phyloP scores from a whole-genome alignment of 1,140 invertebrate genomes.

The Hydropsyche tenuis region DNA sequence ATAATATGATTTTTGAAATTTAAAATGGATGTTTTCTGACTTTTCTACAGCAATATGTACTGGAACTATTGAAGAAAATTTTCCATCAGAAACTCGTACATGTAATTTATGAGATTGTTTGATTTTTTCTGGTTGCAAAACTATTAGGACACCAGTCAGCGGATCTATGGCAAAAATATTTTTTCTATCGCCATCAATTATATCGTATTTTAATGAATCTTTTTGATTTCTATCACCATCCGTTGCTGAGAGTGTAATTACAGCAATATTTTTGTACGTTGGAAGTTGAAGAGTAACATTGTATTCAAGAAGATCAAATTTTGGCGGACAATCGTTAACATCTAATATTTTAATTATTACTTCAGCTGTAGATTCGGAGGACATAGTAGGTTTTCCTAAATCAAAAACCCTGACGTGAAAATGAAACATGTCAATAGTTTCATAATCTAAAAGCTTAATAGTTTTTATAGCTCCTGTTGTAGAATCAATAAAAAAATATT shows the following conservation, averaged over 20 bases:
- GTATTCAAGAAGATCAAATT: conserved; percentile 71
- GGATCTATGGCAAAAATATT: conserved; percentile 80
- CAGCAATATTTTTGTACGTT: conserved; percentile 74
- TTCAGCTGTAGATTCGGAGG: conserved; percentile 71
- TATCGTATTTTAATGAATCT: conserved; percentile 71
- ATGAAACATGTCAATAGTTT: conserved; percentile 69
- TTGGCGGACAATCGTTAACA: conserved; percentile 82
- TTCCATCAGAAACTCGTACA: conserved; percentile 72
- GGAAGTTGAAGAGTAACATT: conserved; percentile 78
- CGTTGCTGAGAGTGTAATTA: conserved; percentile 69
- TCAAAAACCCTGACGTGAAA: conserved; percentile 77
- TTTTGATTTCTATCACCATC: conserved; percentile 73
- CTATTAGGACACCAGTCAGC: conserved; percentile 73
- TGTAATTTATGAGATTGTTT: conserved; percentile 65
- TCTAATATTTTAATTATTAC: conserved; percentile 75
- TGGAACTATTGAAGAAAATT: conserved; percentile 68
- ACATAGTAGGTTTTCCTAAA: conserved; percentile 77
- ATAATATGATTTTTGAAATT: conserved; percentile 79
- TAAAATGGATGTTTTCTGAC: conserved; percentile 73
- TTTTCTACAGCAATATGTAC: conserved; percentile 69
- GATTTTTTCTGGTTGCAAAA: conserved; percentile 51
- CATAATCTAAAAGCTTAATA: conserved; percentile 77
- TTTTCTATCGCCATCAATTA: conserved; percentile 78
- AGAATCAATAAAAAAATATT: conserved; percentile 82
- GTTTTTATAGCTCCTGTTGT: conserved; percentile 84